Base-by-base conservation (phyloP, 23 tunicate species). In the Ascidia mentula region DNA sequence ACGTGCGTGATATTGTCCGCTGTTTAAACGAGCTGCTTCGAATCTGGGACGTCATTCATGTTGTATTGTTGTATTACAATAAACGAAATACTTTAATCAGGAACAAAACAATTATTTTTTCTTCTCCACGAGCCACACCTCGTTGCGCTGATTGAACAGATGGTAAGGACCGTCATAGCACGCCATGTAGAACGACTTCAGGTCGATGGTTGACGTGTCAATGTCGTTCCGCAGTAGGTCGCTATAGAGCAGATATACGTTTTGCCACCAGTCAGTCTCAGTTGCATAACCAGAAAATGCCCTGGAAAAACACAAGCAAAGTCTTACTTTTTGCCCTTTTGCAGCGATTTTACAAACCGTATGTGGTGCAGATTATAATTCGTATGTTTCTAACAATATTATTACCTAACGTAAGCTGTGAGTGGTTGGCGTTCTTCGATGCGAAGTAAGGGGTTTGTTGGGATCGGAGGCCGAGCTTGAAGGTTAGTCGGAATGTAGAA, bases 101-200 rank as follows among this genome's bases (percentile, higher is more conserved):
- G n/a, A n/a, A n/a, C n/a, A n/a, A n/a, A n/a, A n/a, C n/a, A n/a
- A n/a, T n/a, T n/a, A n/a, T n/a, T n/a, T n/a, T n/a, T n/a, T n/a
- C n/a, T n/a, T n/a, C n/a, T n/a, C n/a, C n/a, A 86, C 34, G 20
- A 86, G 60, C 90, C 90, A 86, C 37, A 86, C 90, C 60, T 86
- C 90, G 65, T 86, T 86, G 38, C 85, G 36, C 2, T 85, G 74
- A 6, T 60, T 53, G 60, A 80, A 7, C 39, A 80, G 37, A 6
- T 80, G 85, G 61, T 80, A 80, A 6, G 90, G 90, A 75, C 85
- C 73, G 80, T 86, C 85, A 31, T 86, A 86, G 4, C 80, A 80
- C 26, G 74, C 90, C 6, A 81, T 79, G 65, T 59, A 75, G 37
- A 80, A 79, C 8, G 36, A 37, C 4, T 45, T 72, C 65, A 72